Conservation (phyloP, 2,797 vertebrate genomes). For the Cyclura pinguis region DNA sequence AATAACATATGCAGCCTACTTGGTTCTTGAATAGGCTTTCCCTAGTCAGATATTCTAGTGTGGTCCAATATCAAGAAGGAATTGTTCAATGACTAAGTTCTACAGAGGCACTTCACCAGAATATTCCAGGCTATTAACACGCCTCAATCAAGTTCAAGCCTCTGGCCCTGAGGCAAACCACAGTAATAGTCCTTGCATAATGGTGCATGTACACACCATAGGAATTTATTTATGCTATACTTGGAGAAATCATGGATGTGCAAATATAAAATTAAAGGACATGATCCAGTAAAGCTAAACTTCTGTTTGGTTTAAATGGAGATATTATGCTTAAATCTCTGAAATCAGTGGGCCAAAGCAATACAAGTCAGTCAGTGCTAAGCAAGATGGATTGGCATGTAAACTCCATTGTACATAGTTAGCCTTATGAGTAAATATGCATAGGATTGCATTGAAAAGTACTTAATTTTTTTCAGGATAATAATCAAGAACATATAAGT, state of each 20-base stretch:
- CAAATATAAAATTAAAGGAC: background rate
- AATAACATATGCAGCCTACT: background rate
- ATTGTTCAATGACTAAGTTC: background rate
- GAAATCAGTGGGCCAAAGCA: background rate
- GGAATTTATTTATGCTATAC: background rate
- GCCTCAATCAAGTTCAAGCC: background rate
- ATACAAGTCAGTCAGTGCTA: background rate
- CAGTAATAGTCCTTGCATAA: background rate
- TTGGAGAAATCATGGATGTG: background rate
- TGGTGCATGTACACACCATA: background rate
- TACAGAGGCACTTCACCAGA: background rate
- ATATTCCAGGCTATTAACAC: background rate
- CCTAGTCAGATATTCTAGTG: background rate
- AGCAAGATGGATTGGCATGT: background rate
- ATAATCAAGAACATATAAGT: background rate
- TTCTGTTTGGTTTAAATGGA: background rate
- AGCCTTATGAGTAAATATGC: background rate
- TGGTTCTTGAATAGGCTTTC: background rate
- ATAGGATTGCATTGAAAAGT: background rate
- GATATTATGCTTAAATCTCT: background rate
- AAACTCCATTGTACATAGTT: background rate
- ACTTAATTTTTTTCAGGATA: background rate
- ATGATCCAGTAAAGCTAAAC: background rate
- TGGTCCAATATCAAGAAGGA: background rate
- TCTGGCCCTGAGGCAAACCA: background rate